Conservation (phyloP, 1,140 invertebrate species). For the Drosophila athabasca region DNA sequence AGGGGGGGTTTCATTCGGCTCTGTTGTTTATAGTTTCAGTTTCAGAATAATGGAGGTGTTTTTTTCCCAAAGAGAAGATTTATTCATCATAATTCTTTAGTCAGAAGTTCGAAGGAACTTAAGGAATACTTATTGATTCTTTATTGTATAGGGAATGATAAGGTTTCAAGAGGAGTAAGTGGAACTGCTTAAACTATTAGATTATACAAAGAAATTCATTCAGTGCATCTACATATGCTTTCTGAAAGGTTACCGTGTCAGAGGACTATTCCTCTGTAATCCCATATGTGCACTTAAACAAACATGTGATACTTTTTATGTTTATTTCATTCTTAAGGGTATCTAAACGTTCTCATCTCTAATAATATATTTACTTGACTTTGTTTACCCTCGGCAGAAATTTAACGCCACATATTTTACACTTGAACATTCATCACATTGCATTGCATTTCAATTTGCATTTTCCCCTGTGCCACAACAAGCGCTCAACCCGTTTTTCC, state of each 20-base stretch:
- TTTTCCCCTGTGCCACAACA: constrained; percentile 49
- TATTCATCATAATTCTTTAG: too few species aligned
- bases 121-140: too few species aligned
- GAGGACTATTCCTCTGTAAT: too few species aligned
- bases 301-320: too few species aligned
- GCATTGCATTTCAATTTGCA: constrained; percentile 68
- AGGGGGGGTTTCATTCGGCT: too few species aligned
- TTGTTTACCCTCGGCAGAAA: constrained; percentile 55
- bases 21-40: not conserved
- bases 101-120: too few species aligned
- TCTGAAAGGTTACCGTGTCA: too few species aligned
- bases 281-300: too few species aligned
- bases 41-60: not conserved
- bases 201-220: too few species aligned
- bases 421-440: constrained; percentile 72
- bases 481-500: not conserved
- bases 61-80: not conserved
- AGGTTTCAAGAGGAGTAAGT: not conserved
- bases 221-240: too few species aligned
- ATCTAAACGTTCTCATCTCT: not conserved
- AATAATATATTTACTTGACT: constrained; percentile 23
- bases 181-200: too few species aligned
- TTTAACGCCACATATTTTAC: constrained; percentile 76
- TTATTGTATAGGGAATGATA: too few species aligned
- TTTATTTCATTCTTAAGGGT: not conserved